Conservation (phyloP, 2,888 invertebrate species). For the Chrysotoxum bicinctum region DNA sequence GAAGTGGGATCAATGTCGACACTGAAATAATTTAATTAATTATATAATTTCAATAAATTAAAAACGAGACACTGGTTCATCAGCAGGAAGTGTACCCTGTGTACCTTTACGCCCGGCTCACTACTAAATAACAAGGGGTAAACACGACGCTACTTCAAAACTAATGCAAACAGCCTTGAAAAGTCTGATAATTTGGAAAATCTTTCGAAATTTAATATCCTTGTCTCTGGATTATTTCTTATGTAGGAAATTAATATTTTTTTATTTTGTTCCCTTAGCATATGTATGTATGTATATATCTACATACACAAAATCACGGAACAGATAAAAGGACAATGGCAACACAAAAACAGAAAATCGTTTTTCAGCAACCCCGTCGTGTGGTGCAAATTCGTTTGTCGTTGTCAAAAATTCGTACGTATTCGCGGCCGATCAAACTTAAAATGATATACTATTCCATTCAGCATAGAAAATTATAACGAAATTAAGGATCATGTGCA, state of each 20-base stretch:
- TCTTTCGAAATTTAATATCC: slow-evolving; percentile 60
- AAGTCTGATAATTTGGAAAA: slow-evolving; percentile 57
- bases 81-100: slow-evolving; percentile 14
- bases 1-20: slow-evolving; percentile 67
- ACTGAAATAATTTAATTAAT: slow-evolving; percentile 69
- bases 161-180: slow-evolving; percentile 42
- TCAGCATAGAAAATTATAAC: slow-evolving; percentile 81
- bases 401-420: slow-evolving; percentile 76
- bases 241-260: slow-evolving; percentile 35
- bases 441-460: slow-evolving; percentile 82
- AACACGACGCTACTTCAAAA: slow-evolving; percentile 23
- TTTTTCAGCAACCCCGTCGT: slow-evolving; percentile 60
- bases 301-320: slow-evolving; percentile 22
- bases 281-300: neutral
- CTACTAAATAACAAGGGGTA: slow-evolving; percentile 22
- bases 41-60: slow-evolving; percentile 72
- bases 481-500: slow-evolving; percentile 82
- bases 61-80: slow-evolving; percentile 56
- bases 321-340: slow-evolving; percentile 43
- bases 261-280: slow-evolving; percentile 5
- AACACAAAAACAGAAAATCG: slow-evolving; percentile 55
- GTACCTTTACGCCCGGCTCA: slow-evolving; percentile 25
- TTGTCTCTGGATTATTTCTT: slow-evolving; percentile 40
- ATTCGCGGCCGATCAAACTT: slow-evolving; percentile 82
- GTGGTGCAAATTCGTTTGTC: slow-evolving; percentile 56